Conservation (phyloP, 2,113 vertebrate genomes). For the Echinops telfairi region DNA sequence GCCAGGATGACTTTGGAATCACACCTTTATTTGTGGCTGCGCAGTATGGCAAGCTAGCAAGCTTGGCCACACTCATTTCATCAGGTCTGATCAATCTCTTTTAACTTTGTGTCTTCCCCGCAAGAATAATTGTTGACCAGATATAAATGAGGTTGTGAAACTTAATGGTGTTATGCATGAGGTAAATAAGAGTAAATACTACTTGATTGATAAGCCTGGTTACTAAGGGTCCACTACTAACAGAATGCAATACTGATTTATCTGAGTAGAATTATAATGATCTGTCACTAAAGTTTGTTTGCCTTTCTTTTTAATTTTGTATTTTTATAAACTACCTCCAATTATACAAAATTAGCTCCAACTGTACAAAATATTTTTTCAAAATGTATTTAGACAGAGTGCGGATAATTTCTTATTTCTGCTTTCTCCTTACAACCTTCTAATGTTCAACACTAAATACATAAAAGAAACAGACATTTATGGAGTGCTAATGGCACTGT, state of each 20-base stretch:
- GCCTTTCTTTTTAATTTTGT: neutral
- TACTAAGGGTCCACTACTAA: conserved; percentile 49
- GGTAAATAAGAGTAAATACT: conserved; percentile 29
- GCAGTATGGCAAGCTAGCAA: conserved; percentile 91
- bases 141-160: conserved; percentile 26
- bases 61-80: conserved; percentile 87
- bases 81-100: conserved; percentile 81
- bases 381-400: conserved; percentile 13
- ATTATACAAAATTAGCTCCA: neutral
- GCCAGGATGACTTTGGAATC: conserved; percentile 90
- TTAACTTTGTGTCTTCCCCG: conserved; percentile 49
- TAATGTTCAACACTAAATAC: conserved; percentile 6
- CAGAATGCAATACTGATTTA: neutral
- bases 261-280: neutral
- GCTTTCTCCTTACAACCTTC: conserved; percentile 3
- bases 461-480: conserved; percentile 14
- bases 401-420: conserved; percentile 52
- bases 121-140: conserved; percentile 54
- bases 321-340: conserved; percentile 10
- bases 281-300: conserved; percentile 46
- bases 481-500: conserved; percentile 26
- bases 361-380: neutral
- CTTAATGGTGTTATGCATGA: conserved; percentile 26
- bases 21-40: conserved; percentile 91
- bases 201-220: conserved; percentile 59